A percentile compares a stretch with the other conserved stretches of the same genome.
phyloP scores from a whole-genome alignment of 2,797 vertebrate genomes.

The Petrocephalus schoutedeni region DNA sequence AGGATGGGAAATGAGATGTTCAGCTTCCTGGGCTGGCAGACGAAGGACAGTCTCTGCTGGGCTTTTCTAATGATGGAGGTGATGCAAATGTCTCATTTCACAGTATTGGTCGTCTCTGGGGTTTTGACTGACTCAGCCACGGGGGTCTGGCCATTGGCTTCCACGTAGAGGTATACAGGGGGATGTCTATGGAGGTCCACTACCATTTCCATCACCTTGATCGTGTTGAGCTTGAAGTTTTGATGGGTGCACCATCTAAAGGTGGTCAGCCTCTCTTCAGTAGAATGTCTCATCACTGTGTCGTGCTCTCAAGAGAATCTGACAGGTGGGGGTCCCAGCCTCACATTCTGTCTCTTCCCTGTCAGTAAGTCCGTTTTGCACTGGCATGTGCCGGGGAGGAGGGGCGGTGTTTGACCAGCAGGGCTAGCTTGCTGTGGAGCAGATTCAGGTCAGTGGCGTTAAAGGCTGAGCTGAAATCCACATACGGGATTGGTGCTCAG shows the following conservation, averaged over 20 bases:
- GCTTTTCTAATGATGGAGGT: background rate
- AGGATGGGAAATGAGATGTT: background rate
- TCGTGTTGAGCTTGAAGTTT: background rate
- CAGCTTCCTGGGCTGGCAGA: background rate
- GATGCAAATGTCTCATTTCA: background rate
- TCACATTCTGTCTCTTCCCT: background rate
- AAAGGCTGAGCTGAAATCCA: background rate
- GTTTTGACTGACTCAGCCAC: background rate
- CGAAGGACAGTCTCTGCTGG: background rate
- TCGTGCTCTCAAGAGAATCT: background rate
- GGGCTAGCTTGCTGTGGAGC: background rate
- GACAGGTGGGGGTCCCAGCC: background rate
- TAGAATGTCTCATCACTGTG: background rate
- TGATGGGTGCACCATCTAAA: background rate
- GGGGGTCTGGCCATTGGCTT: background rate
- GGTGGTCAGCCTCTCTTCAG: background rate
- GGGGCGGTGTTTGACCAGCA: background rate
- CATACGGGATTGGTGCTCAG: background rate
- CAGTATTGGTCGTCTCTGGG: background rate
- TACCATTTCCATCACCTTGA: background rate
- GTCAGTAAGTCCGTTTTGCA: background rate
- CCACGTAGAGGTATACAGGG: background rate
- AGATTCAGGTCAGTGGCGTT: background rate
- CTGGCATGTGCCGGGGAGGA: background rate
- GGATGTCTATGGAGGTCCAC: background rate